Evolutionary conservation across 2,113 vertebrate genomes (phyloP).

Genomic region (Isurus oxyrinchus): DNA sequence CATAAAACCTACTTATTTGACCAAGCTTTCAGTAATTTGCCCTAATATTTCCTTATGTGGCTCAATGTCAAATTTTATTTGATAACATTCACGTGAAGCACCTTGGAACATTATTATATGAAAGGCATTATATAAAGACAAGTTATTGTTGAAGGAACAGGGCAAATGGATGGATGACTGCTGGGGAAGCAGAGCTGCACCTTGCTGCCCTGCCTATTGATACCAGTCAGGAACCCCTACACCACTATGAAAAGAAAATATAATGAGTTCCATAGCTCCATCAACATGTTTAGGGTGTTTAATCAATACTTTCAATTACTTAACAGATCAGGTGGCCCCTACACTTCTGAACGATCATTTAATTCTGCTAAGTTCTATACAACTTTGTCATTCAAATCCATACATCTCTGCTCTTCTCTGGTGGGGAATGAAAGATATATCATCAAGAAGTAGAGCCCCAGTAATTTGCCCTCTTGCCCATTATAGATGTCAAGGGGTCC

Average conservation of each 20-base stretch:
- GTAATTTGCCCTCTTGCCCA: not conserved
- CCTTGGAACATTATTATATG: too few relatives aligned
- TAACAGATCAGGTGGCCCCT: too few relatives aligned
- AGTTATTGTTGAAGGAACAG: not conserved
- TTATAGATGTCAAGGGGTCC: not conserved
- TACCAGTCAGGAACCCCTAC: not conserved
- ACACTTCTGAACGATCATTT: not conserved
- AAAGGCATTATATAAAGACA: too few relatives aligned
- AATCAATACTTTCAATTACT: too few relatives aligned
- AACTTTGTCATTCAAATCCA: not conserved
- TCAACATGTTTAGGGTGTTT: too few relatives aligned
- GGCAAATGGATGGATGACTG: not conserved
- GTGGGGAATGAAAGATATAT: not conserved
- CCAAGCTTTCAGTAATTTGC: too few relatives aligned
- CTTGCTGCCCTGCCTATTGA: not conserved
- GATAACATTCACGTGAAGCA: too few relatives aligned
- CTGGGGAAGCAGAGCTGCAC: not conserved
- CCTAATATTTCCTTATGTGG: too few relatives aligned
- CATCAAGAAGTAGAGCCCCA: not conserved
- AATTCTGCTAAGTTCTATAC: not conserved
- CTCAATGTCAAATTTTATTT: too few relatives aligned
- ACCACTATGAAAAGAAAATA: not conserved
- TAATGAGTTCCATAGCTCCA: too few relatives aligned
- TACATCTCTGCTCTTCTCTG: not conserved
- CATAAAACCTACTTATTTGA: too few relatives aligned